Conservation (phyloP, 1,140 invertebrate species). For the Drosophila navojoa region DNA sequence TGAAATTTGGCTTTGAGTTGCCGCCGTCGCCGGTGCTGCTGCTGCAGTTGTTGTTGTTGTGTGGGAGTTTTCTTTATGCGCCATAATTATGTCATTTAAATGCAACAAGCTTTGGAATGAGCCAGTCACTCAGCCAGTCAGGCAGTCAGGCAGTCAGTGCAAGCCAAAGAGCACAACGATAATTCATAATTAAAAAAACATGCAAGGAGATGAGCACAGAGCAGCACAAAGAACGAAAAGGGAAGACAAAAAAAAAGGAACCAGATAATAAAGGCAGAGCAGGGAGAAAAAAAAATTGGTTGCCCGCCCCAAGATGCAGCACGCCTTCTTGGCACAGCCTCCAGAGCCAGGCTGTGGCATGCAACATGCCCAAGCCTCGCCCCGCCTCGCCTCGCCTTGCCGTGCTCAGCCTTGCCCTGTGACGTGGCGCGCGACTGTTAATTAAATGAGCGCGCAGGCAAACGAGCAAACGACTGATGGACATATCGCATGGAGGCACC, state of each 20-base stretch:
- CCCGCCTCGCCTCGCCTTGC: constrained; percentile 6
- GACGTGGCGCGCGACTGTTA: constrained; percentile 81
- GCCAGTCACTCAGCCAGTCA: constrained; percentile 45
- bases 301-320: constrained; percentile 50
- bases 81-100: constrained; percentile 82
- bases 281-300: constrained; percentile 22
- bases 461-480: constrained; percentile 81
- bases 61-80: constrained; percentile 76
- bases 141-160: constrained; percentile 30
- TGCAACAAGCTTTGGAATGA: constrained; percentile 70
- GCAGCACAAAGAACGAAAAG: constrained; percentile 27
- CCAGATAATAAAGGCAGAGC: constrained; percentile 21
- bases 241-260: constrained; percentile 8
- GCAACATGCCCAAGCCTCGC: constrained; percentile 11
- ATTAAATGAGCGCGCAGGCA: constrained; percentile 81
- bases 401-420: constrained; percentile 19
- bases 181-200: constrained; percentile 82
- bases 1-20: constrained; percentile 11
- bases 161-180: constrained; percentile 58
- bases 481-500: constrained; percentile 61
- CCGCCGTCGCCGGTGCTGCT: constrained; percentile 18
- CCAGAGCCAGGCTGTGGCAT: constrained; percentile 6
- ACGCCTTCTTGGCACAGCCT: constrained; percentile 60
- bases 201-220: constrained; percentile 57
- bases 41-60: constrained; percentile 25